These are phyloP conservation scores for Calyptommatus sinebrachiatus DNA, from an alignment of 2,113 vertebrate species.

Conservation along the genomic window DNA sequence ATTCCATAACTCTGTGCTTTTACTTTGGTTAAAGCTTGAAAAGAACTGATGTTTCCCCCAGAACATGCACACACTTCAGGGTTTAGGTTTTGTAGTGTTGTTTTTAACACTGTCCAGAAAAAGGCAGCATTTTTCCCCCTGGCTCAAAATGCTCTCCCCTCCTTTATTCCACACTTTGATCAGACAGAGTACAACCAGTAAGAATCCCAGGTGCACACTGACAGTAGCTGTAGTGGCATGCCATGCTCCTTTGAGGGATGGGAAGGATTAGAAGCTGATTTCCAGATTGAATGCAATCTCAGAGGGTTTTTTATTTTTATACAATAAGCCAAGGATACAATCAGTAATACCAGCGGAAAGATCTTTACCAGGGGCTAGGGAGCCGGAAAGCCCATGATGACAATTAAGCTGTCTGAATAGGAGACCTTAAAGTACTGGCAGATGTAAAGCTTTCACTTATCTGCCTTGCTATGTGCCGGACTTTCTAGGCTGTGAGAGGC, in stretches of 20 bases:
- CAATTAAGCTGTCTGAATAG: constrained; percentile 18
- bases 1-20: constrained; percentile 85
- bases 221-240: constrained; percentile 27
- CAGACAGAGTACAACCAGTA: not conserved
- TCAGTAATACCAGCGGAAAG: constrained; percentile 46
- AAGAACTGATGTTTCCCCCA: constrained; percentile 6
- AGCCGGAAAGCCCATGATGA: constrained; percentile 37
- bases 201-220: constrained; percentile 33
- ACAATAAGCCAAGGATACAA: constrained; percentile 40
- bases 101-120: constrained; percentile 42
- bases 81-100: constrained; percentile 19
- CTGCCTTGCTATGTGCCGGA: constrained; percentile 2
- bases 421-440: constrained; percentile 8
- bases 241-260: constrained; percentile 46
- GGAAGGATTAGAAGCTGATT: constrained; percentile 24
- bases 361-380: constrained; percentile 41
- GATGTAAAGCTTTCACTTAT: not conserved
- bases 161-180: not conserved
- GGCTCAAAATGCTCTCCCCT: not conserved
- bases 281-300: constrained; percentile 33
- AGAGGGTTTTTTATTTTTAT: not conserved
- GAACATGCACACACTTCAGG: constrained; percentile 37
- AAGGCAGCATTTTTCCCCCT: constrained; percentile 39
- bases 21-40: constrained; percentile 46
- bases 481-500: not conserved